Base-by-base conservation (phyloP, 37 sponge, comb jelly and placozoan species). In the Corticium candelabrum region DNA sequence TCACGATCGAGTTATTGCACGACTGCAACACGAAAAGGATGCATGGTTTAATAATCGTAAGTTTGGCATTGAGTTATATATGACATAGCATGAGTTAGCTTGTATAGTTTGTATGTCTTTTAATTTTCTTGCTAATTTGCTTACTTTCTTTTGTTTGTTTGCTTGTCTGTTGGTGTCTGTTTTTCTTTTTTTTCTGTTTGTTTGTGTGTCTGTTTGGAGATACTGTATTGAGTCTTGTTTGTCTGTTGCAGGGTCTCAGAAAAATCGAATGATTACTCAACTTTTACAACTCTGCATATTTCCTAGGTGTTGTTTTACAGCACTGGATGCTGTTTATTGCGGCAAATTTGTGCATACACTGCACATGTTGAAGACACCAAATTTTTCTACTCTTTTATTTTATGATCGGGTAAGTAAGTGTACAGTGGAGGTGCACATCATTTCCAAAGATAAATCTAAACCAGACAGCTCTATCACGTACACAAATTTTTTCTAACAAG, bases 371-470 rank as follows among this genome's bases (percentile, higher is more conserved):
- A 84, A 91, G 37, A 85, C 94, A 31, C 87, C 90, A 0, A 87
- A 97, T 85, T 97, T 97, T 84, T 97, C 99, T 27, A 97, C 99
- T 5, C 86, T 97, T 1, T 93, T 97, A 83, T 94, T 94, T 80
- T 87, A 87, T 68, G 99, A 97, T 69, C 82, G 91, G 43, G 95
- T 94, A 35, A 84, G 85, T 75, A 1, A 5, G 11, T 43, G 56
- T 43, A 5, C 5, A 21, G 56, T 21, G 11, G 56, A 21, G 56
- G 56, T n/a, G n/a, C n/a, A 27, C 27, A 56, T 56, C 67, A 27
- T 56, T 56, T 56, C 21, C 67, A 27, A n/a, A 56, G 27, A 27
- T 27, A 56, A 56, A 21, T n/a, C 27, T 56, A 27, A 27, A 56
- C 27, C 67, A 56, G 27, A n/a, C 21, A 56, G n/a, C n/a, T n/a